Conservation (phyloP, 2,888 invertebrate species). For the Diloba caeruleocephala region DNA sequence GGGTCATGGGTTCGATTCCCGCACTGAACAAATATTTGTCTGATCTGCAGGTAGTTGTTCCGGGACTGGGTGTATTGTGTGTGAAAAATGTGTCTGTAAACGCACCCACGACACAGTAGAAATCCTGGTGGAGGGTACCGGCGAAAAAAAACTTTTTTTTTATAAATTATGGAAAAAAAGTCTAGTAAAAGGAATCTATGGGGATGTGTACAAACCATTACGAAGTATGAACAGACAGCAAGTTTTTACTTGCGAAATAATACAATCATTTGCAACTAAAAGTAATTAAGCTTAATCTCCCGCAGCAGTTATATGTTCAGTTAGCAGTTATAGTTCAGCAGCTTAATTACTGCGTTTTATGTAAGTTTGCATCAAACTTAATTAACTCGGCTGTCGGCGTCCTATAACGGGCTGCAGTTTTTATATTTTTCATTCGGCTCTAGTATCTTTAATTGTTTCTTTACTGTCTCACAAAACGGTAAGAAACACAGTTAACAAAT, state of each 20-base stretch:
- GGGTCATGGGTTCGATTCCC: too few relatives aligned
- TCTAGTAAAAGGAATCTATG: too few relatives aligned
- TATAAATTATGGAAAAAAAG: too few relatives aligned
- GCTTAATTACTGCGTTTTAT: neutral
- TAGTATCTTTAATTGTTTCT: conserved; percentile 30
- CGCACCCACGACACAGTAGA: too few relatives aligned
- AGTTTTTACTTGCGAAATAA: neutral
- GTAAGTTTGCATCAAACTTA: neutral
- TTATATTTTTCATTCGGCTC: conserved; percentile 8
- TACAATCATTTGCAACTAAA: neutral
- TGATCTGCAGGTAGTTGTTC: too few relatives aligned
- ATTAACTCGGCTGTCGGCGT: conserved; percentile 1
- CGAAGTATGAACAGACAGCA: too few relatives aligned
- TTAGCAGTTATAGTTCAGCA: neutral
- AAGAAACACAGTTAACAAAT: conserved; percentile 43
- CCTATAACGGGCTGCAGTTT: conserved; percentile 10
- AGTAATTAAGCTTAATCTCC: neutral
- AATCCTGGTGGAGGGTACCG: too few relatives aligned
- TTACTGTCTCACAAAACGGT: conserved; percentile 35
- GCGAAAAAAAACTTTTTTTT: too few relatives aligned
- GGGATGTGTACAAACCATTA: too few relatives aligned
- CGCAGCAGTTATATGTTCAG: neutral
- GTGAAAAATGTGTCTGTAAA: too few relatives aligned
- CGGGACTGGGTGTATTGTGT: too few relatives aligned
- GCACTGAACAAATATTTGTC: too few relatives aligned